Conservation (phyloP, 92 coral and sea anemone species). For the Metridium senile region DNA sequence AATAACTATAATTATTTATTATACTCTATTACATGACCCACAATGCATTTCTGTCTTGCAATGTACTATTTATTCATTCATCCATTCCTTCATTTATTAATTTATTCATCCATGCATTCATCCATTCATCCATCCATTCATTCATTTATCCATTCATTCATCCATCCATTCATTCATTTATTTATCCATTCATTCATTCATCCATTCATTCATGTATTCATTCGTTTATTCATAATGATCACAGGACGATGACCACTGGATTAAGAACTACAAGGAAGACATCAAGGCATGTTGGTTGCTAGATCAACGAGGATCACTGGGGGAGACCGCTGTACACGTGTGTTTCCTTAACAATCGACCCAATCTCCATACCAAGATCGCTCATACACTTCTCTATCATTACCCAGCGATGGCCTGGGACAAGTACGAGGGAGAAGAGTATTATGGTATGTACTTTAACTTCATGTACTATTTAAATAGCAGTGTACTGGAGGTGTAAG, state of each 20-base stretch:
- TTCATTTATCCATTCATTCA: no score
- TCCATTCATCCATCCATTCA: no score
- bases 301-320: slow-evolving; percentile 66
- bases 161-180: no score
- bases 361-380: slow-evolving; percentile 60
- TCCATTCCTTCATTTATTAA: no score
- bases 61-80: no score
- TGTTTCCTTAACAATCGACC: slow-evolving; percentile 68
- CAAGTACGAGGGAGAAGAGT: slow-evolving; percentile 75
- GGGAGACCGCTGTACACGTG: slow-evolving; percentile 79
- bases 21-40: no score
- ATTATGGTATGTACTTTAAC: slow-evolving; percentile 52
- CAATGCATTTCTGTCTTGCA: no score
- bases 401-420: slow-evolving; percentile 87
- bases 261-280: slow-evolving; percentile 21
- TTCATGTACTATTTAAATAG: slow-evolving; percentile 9
- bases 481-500: neutral
- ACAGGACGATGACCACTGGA: slow-evolving; percentile 31
- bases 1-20: no score
- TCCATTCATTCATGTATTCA: neutral
- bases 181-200: neutral
- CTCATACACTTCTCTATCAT: slow-evolving; percentile 54
- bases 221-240: neutral
- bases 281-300: slow-evolving; percentile 82
- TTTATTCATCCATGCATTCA: no score